Conservation (phyloP, 2,113 vertebrate species). For the Perca fluviatilis region DNA sequence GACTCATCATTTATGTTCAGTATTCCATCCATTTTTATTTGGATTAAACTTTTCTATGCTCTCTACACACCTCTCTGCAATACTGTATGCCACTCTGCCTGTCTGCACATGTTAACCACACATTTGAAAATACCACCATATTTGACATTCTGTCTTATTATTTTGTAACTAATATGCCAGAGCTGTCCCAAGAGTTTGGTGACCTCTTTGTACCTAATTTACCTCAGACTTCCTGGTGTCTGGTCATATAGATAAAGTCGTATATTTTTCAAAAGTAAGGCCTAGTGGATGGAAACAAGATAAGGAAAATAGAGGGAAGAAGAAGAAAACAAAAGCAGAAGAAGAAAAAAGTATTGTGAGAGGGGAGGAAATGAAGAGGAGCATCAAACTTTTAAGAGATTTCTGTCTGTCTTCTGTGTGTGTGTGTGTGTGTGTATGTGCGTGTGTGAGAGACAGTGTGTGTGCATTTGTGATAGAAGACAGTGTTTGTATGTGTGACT, state of each 20-base stretch:
- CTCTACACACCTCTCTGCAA: neutral
- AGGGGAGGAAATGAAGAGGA: constrained; percentile 17
- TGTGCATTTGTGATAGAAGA: constrained; percentile 24
- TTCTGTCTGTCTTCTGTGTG: neutral
- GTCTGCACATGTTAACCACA: neutral
- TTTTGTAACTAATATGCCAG: constrained; percentile 10
- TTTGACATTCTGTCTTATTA: constrained; percentile 26
- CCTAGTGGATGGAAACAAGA: constrained; percentile 9
- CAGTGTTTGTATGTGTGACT: constrained; percentile 10
- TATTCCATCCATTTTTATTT: neutral
- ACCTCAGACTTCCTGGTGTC: neutral
- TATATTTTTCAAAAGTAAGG: constrained; percentile 26
- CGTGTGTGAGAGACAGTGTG: neutral
- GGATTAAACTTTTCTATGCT: neutral
- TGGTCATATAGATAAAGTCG: constrained; percentile 13
- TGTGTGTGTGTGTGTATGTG: neutral
- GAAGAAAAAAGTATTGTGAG: neutral
- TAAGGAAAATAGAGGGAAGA: constrained; percentile 13
- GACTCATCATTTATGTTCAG: neutral
- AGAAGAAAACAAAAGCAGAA: constrained; percentile 1
- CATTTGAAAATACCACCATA: neutral
- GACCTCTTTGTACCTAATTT: constrained; percentile 37
- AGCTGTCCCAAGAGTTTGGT: constrained; percentile 14
- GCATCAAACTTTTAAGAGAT: constrained; percentile 37
- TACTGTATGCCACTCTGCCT: neutral